Conservation (phyloP, 1,140 invertebrate species). For the Plectrocnemia conspersa region DNA sequence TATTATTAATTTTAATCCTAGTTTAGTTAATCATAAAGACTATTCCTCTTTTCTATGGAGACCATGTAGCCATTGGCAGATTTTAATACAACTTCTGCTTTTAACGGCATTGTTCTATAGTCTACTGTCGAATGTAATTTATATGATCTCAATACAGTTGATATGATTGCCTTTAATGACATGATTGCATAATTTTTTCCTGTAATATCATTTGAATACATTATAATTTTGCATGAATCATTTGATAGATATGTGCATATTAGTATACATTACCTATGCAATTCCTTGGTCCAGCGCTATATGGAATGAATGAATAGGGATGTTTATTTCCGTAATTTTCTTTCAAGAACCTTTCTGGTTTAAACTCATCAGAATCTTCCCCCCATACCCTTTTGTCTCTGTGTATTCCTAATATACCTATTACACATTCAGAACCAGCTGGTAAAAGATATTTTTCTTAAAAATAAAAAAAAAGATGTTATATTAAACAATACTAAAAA, state of each 20-base stretch:
- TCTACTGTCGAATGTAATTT: slow-evolving; percentile 31
- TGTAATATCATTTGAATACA: slow-evolving; percentile 32
- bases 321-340: slow-evolving; percentile 48
- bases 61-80: slow-evolving; percentile 5
- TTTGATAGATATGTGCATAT: not conserved
- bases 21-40: too few relatives aligned
- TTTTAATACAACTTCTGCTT: slow-evolving; percentile 9
- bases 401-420: slow-evolving; percentile 47
- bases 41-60: too few relatives aligned
- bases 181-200: slow-evolving; percentile 48
- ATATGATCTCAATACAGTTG: slow-evolving; percentile 41
- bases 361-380: slow-evolving; percentile 60
- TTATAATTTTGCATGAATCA: too few relatives aligned
- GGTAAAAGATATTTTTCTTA: slow-evolving; percentile 33
- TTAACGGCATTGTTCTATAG: slow-evolving; percentile 9
- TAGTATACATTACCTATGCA: slow-evolving; percentile 50
- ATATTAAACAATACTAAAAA: too few relatives aligned
- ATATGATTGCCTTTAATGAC: slow-evolving; percentile 44
- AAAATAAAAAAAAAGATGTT: slow-evolving; percentile 5
- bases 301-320: slow-evolving; percentile 55
- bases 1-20: too few relatives aligned
- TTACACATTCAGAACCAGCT: slow-evolving; percentile 38
- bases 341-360: slow-evolving; percentile 64
- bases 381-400: slow-evolving; percentile 50
- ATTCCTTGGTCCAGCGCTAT: slow-evolving; percentile 59